Base-by-base conservation (phyloP, 2,888 invertebrate species). In the Blastobasis lacticolella region DNA sequence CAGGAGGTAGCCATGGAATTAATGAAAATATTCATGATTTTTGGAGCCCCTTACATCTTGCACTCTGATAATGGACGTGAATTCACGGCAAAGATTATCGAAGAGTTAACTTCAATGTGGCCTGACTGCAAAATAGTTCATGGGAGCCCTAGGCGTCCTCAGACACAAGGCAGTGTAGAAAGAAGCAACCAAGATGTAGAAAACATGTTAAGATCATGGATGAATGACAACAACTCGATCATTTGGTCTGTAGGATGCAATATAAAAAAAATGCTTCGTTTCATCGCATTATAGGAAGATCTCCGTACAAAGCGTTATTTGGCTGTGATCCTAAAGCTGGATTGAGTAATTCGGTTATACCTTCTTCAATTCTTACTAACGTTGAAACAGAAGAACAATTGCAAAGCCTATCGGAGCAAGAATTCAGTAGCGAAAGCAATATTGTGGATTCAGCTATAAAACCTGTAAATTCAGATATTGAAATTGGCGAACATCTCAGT, bases 1-100 rank as follows among this genome's bases (percentile, higher is more conserved):
- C 49, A 45, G 7, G 68, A 67, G 57, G 63, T 73, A 5, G 64
- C 67, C 4, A 38, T 41, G n/a, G 61, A 67, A 50, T 43, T 57
- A 60, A 60, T 62, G 57, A 65, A 38, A 54, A 64, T 61, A 46
- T 59, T 61, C 55, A 53, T 54, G 38, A 49, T 40, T 8, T 54
- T 59, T 52, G 58, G 61, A 1, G 50, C 56, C 5, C 62, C 62
- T n/a, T 46, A 36, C 37, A 54, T 59, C 42, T 42, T 63, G 9
- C 61, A 62, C 44, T 53, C 52, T 10, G 61, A 61, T 43, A 57
- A 54, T 41, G 59, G 58, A 5, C 44, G 52, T 42, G 57, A 61
- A 8, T 63, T 67, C 48, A 65, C 62, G n/a, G n/a, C n/a, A 40
- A n/a, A n/a, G n/a, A n/a, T n/a, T n/a, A n/a, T n/a, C n/a, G 44